A percentile compares a stretch with the other conserved stretches of the same genome.
phyloP scores from a whole-genome alignment of 2,888 invertebrate species.

The Amblyjoppa fuscipennis region DNA sequence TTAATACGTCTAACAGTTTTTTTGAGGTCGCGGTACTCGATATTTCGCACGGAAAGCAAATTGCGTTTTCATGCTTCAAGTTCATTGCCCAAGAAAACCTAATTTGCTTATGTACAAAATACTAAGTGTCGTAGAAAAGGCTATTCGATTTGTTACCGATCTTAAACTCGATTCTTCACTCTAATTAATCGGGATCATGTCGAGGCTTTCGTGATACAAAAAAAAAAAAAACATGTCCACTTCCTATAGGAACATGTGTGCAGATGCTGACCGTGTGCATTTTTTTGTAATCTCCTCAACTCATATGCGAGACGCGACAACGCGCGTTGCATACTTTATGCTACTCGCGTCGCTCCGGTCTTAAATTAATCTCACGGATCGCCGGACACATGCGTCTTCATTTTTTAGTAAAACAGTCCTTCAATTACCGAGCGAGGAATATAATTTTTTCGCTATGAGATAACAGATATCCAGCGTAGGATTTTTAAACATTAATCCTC shows the following conservation, averaged over 20 bases:
- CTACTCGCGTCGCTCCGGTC: neutral
- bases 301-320: neutral
- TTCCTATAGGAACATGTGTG: constrained; percentile 19
- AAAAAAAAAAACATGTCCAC: neutral
- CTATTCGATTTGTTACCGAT: too few species aligned
- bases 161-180: too few species aligned
- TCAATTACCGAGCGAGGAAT: neutral
- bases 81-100: too few species aligned
- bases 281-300: neutral
- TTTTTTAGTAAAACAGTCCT: neutral
- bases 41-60: neutral
- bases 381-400: neutral
- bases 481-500: neutral
- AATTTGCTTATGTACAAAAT: too few species aligned
- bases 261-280: neutral
- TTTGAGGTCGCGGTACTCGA: neutral
- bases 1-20: neutral
- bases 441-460: neutral
- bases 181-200: too few species aligned
- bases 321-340: constrained; percentile 2
- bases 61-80: too few species aligned
- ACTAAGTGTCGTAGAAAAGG: too few species aligned
- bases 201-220: neutral
- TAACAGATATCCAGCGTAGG: neutral
- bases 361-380: neutral